Evolutionary conservation across 2,888 invertebrate genomes (phyloP), one percentile per base, ranked within the genome.

Genomic region (Ophion ellenae): DNA sequence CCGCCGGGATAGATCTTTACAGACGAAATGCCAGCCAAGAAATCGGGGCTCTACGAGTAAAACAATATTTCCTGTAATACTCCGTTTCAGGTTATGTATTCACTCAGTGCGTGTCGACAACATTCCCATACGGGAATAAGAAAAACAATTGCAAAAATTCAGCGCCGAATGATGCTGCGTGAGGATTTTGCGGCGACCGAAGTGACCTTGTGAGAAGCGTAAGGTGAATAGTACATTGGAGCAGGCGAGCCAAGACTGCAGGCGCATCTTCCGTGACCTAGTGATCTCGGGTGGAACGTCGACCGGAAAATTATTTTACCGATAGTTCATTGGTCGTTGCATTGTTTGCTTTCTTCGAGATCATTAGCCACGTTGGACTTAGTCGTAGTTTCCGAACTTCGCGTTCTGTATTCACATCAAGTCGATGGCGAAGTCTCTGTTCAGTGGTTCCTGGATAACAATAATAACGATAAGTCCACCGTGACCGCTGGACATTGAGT

Each of bases 1-100:
- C 45, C 36, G 70, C 9, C 64, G 64, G 67, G 75, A 53, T 76
- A 59, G 7, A 76, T 64, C 40, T 80, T 81, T 71, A 70, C 47
- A 71, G 71, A 81, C 66, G 67, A 57, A n/a, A 70, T 11, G 69
- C 32, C 45, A 75, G 59, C 76, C 81, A 71, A 80, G 73, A 84
- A 73, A 84, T 66, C 66, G 71, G 76, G 81, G 66, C 47, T 84
- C 71, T 57, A 70, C 75, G 76, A 71, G 69, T 53, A 59, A 84
- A 79, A 71, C 59, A 70, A 11, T 63, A 40, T 74, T 64, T 14
- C 36, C 2, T 83, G 63, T 36, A 45, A 32, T 32, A 28, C 32
- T 53, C 28, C 28, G 53, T 71, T 67, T n/a, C 36, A n/a, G 67
- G 67, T 45, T 67, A 67, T 45, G 67, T 67, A 24, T 66, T 32